phyloP scores from a whole-genome alignment of 2,113 vertebrate species.

The Scomber japonicus region DNA sequence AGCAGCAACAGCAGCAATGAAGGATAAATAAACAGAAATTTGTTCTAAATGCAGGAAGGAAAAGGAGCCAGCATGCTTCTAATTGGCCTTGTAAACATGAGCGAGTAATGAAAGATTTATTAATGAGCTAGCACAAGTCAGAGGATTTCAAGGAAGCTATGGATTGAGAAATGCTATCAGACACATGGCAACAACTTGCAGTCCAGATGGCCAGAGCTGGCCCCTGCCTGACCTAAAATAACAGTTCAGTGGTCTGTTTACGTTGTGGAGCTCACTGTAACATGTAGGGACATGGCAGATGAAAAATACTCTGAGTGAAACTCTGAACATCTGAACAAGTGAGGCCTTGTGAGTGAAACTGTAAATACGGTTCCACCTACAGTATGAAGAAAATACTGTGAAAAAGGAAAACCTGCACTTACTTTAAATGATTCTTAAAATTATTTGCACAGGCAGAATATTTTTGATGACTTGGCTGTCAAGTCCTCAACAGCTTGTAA shows the following conservation, averaged over 20 bases:
- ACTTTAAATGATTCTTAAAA: conserved; percentile 41
- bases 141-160: conserved; percentile 21
- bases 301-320: conserved; percentile 48
- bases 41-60: background rate
- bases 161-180: conserved; percentile 29
- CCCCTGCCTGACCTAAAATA: conserved; percentile 39
- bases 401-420: conserved; percentile 44
- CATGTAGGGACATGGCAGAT: conserved; percentile 36
- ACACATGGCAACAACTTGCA: conserved; percentile 18
- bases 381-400: conserved; percentile 55
- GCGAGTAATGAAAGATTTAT: background rate
- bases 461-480: conserved; percentile 40
- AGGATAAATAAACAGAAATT: background rate
- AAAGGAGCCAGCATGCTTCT: background rate
- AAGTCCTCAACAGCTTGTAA: conserved; percentile 25
- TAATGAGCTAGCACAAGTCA: background rate
- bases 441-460: conserved; percentile 42
- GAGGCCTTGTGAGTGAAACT: conserved; percentile 47
- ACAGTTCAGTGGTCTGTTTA: conserved; percentile 51
- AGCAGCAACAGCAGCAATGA: background rate
- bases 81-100: background rate
- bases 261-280: conserved; percentile 42
- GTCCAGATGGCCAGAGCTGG: conserved; percentile 25
- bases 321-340: conserved; percentile 53
- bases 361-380: conserved; percentile 51